Conservation (phyloP, 2,888 invertebrate species). For the Clistopyga incitator region DNA sequence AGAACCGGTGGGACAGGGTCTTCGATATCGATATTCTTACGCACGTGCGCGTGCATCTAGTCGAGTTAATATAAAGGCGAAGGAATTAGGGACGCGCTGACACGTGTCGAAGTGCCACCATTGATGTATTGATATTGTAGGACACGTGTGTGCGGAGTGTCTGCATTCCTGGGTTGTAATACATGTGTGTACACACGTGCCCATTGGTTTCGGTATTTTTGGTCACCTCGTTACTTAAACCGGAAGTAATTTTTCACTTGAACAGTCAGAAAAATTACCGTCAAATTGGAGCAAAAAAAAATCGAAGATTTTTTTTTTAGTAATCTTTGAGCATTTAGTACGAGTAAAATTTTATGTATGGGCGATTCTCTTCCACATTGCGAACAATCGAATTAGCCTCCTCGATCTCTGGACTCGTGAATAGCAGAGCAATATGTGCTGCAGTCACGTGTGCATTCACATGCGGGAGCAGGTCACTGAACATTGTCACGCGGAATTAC, state of each 20-base stretch:
- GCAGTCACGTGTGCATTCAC: conserved; percentile 13
- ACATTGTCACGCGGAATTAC: conserved; percentile 32
- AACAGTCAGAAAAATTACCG: not conserved
- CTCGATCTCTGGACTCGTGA: not conserved
- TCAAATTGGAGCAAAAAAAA: not conserved
- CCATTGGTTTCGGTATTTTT: conserved; percentile 36
- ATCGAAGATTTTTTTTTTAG: not conserved
- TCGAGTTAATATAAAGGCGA: conserved; percentile 8
- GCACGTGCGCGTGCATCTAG: conserved; percentile 11
- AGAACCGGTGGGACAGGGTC: not conserved
- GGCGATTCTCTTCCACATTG: conserved; percentile 10
- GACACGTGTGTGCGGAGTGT: conserved; percentile 1
- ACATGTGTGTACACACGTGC: conserved; percentile 19
- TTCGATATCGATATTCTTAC: conserved; percentile 30
- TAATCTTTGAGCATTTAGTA: not conserved
- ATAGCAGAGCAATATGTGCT: not conserved
- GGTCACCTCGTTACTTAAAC: not conserved
- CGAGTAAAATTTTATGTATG: not conserved
- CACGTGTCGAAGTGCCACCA: conserved; percentile 28
- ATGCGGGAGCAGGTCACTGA: conserved; percentile 35
- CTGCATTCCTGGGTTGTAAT: not conserved
- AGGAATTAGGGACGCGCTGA: conserved; percentile 9
- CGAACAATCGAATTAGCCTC: not conserved
- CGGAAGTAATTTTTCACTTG: conserved; percentile 13
- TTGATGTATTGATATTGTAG: conserved; percentile 9